These are phyloP conservation scores for Drosophila takahashii DNA, from an alignment of 1,140 invertebrate species.

Conservation along the genomic window DNA sequence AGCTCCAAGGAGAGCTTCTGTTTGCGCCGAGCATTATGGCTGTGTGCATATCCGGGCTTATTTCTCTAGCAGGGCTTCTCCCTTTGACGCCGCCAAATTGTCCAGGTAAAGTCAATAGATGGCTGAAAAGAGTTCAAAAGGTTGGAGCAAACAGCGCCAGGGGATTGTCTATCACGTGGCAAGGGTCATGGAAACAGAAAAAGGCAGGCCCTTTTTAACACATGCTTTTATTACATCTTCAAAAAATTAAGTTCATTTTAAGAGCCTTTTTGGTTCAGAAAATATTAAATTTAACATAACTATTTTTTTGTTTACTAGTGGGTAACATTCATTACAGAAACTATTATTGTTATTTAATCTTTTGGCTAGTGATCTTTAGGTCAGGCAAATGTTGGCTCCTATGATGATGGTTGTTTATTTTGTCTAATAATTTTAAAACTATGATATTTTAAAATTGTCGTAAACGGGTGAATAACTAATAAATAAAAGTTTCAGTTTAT, in stretches of 20 bases:
- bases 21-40: slow-evolving; percentile 43
- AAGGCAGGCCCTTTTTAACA: neutral
- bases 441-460: no score
- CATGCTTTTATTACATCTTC: neutral
- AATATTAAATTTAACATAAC: no score
- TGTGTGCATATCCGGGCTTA: slow-evolving; percentile 50
- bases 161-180: slow-evolving; percentile 23
- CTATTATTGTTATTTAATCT: no score
- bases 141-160: slow-evolving; percentile 12
- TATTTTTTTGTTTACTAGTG: no score
- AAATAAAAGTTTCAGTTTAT: no score
- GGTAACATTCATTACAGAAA: no score
- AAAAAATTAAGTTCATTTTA: neutral
- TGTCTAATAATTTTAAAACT: no score
- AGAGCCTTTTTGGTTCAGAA: neutral
- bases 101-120: slow-evolving; percentile 52
- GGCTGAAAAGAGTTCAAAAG: slow-evolving; percentile 38
- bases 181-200: slow-evolving; percentile 1
- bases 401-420: no score
- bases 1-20: slow-evolving; percentile 31
- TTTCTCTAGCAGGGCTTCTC: slow-evolving; percentile 23
- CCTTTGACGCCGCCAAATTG: slow-evolving; percentile 41
- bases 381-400: no score
- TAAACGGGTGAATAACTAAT: no score
- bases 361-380: no score